These are phyloP conservation scores for Astreopora myriophthalma DNA, from an alignment of 64 coral and sea anemone species.

Conservation along the genomic window DNA sequence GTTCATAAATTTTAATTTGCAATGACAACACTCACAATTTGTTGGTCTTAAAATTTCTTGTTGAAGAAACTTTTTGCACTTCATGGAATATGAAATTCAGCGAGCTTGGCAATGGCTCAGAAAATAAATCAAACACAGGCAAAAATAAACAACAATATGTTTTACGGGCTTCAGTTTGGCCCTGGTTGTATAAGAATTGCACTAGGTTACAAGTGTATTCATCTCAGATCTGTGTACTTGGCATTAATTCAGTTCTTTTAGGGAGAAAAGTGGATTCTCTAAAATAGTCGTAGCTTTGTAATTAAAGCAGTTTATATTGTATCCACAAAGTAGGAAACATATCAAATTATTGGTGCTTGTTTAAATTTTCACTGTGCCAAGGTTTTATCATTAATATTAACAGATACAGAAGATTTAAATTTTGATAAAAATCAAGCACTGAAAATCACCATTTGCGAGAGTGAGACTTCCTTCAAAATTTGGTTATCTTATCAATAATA, in stretches of 20 bases:
- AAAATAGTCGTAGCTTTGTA: conserved; percentile 18
- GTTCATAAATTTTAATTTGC: too few relatives aligned
- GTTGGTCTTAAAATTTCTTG: too few relatives aligned
- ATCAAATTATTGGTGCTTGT: conserved; percentile 1
- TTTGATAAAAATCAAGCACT: too few relatives aligned
- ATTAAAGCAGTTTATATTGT: conserved; percentile 1
- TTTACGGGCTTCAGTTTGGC: not conserved
- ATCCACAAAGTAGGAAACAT: conserved; percentile 3
- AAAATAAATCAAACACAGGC: not conserved
- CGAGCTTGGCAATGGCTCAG: not conserved
- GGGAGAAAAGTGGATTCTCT: not conserved
- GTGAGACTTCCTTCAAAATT: too few relatives aligned
- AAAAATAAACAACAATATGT: not conserved
- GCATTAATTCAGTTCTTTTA: not conserved
- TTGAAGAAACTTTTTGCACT: not conserved
- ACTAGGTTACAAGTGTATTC: not conserved
- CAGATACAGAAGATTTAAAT: too few relatives aligned
- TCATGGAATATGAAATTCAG: not conserved
- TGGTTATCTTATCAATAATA: too few relatives aligned
- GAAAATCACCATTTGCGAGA: too few relatives aligned
- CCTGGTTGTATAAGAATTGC: not conserved
- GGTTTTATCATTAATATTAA: too few relatives aligned
- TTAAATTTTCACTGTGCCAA: not conserved
- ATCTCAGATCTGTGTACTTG: not conserved
- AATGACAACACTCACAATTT: too few relatives aligned